These are phyloP conservation scores for Drosophila lini DNA, from an alignment of 1,140 invertebrate species.

Conservation along the genomic window DNA sequence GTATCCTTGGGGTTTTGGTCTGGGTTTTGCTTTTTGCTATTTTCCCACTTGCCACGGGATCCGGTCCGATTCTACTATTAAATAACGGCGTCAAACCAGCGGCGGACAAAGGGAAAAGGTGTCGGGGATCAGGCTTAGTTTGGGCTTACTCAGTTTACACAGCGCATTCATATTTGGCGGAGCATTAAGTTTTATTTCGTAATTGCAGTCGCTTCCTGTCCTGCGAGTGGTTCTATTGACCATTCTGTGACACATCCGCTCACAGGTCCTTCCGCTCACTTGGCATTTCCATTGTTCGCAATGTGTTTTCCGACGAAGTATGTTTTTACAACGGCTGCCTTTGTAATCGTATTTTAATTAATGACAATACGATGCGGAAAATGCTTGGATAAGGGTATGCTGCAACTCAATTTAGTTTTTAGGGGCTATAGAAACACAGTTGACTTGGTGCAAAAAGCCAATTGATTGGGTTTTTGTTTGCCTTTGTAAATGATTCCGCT, in stretches of 20 bases:
- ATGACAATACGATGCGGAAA: slow-evolving; percentile 8
- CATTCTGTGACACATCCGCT: slow-evolving; percentile 7
- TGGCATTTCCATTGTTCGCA: slow-evolving; percentile 27
- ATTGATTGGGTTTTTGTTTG: slow-evolving; percentile 1
- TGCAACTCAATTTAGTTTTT: neutral
- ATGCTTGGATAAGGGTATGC: neutral
- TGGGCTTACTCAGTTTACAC: slow-evolving; percentile 20
- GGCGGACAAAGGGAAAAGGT: slow-evolving; percentile 6
- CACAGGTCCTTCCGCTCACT: slow-evolving; percentile 11
- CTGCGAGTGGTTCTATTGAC: slow-evolving; percentile 13
- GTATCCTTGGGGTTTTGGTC: slow-evolving; percentile 40
- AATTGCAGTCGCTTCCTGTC: slow-evolving; percentile 25
- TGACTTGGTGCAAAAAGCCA: slow-evolving; percentile 1
- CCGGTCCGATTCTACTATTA: slow-evolving; percentile 35
- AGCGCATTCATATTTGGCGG: slow-evolving; percentile 27
- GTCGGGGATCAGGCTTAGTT: slow-evolving; percentile 32
- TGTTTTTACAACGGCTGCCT: slow-evolving; percentile 15
- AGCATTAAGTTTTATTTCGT: slow-evolving; percentile 36
- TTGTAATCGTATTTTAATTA: slow-evolving; percentile 42
- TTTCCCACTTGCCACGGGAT: slow-evolving; percentile 30
- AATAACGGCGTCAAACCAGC: slow-evolving; percentile 35
- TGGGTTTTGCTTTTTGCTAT: slow-evolving; percentile 39
- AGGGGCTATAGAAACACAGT: slow-evolving; percentile 7
- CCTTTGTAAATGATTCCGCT: neutral
- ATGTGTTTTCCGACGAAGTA: neutral